phyloP scores from a whole-genome alignment of 2,797 vertebrate genomes.

The Melopsittacus undulatus region DNA sequence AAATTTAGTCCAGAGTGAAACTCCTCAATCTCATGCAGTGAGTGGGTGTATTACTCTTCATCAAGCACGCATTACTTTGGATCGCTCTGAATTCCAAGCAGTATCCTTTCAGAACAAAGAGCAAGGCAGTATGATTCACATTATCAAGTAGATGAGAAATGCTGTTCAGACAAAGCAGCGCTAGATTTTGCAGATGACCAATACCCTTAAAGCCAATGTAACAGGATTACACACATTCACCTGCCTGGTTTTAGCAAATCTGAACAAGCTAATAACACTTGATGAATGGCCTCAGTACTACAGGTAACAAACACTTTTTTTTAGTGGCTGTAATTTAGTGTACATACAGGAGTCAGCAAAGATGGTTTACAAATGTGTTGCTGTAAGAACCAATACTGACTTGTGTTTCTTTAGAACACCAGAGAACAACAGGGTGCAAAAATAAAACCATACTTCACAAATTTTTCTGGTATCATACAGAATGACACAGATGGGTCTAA shows the following conservation, averaged over 20 bases:
- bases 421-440: neutral
- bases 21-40: neutral
- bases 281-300: neutral
- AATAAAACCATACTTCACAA: rapidly evolving
- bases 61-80: neutral
- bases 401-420: neutral
- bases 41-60: neutral
- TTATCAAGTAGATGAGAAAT: neutral
- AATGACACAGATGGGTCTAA: neutral
- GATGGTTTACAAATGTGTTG: neutral
- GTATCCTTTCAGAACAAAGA: neutral
- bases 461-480: neutral
- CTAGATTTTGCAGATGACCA: neutral
- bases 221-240: neutral
- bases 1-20: neutral
- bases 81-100: neutral
- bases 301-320: neutral
- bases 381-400: neutral
- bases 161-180: neutral
- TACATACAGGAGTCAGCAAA: neutral
- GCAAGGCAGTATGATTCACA: neutral
- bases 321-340: neutral
- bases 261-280: neutral
- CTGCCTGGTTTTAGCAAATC: neutral
- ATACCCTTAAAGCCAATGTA: neutral